Evolutionary conservation across 2,113 vertebrate species (phyloP).

Genomic region (human): GRCh38 chr5:9573501-9574000

Average conservation of each 20-base stretch:
- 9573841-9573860: background rate
- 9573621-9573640: background rate
- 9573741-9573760: background rate
- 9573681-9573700: background rate
- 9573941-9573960: background rate
- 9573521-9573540: background rate
- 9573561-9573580: background rate
- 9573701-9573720: background rate
- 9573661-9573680: background rate
- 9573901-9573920: conserved; percentile 27
- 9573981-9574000: fast-evolving
- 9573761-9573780: background rate
- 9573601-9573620: background rate
- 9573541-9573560: conserved; percentile 17
- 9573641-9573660: background rate
- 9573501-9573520: background rate
- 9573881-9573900: conserved; percentile 18
- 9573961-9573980: background rate
- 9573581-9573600: background rate
- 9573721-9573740: conserved; percentile 1
- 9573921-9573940: background rate
- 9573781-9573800: background rate
- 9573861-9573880: background rate
- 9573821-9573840: background rate
- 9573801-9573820: background rate